Evolutionary conservation across 2,113 vertebrate species (phyloP), one percentile per base, ranked within the genome.

Genomic region (Rutilus rutilus): DNA sequence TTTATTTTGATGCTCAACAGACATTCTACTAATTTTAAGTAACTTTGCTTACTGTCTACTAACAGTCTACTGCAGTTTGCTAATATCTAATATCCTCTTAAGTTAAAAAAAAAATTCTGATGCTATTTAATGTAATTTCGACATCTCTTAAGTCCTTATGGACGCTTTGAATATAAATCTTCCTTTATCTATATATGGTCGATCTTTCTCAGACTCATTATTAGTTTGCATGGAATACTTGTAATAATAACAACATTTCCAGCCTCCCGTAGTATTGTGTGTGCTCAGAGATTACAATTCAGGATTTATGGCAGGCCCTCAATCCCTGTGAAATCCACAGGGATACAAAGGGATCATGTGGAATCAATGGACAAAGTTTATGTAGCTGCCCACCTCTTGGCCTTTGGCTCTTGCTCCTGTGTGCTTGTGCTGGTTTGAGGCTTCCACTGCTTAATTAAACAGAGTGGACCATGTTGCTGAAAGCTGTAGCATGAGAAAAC

Each of bases 311-410:
- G 78, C 25, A 57, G 81, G 85, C 86, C 75, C 86, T 85, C 85
- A 89, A 91, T 91, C 88, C 85, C 87, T 87, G 69, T 74, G 64
- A 90, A 88, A 91, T 91, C 92, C 85, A 64, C 69, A 83, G 85
- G 85, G 88, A 89, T 89, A 87, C 74, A 85, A 85, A 81, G 87
- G 91, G 92, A 93, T 93, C 89, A 90, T 89, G 88, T 90, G 88
- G 91, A 93, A 94, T 94, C 91, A 92, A 87, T 93, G 89, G 86
- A 92, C 89, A 92, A 91, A 91, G 92, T 93, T 92, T 91, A 93
- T 90, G 85, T 91, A 88, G 90, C 84, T 78, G 88, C 73, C 81
- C 88, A 91, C 90, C 91, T 90, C 83, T 78, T 90, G 90, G 90
- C 90, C 92, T 92, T 88, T 89, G 75, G 89, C 88, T 69, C 14